Conservation (phyloP, 2,113 vertebrate species). For the Globicephala melas region DNA sequence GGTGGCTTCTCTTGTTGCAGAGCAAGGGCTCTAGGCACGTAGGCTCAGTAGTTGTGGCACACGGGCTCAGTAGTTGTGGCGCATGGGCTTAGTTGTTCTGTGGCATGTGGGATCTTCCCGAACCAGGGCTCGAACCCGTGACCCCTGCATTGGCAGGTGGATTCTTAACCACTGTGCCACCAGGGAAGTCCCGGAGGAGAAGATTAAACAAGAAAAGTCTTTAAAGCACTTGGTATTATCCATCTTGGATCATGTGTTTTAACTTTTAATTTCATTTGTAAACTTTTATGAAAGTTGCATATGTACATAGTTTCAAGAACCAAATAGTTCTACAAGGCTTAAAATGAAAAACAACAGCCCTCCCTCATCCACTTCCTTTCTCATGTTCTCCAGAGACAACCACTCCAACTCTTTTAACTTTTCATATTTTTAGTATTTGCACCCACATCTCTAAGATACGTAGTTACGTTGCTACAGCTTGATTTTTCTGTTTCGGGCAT, state of each 20-base stretch:
- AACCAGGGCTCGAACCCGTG: not conserved
- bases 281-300: not conserved
- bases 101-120: not conserved
- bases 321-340: not conserved
- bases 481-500: not conserved
- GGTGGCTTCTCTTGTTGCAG: too few relatives aligned
- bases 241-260: not conserved
- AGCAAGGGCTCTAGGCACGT: too few relatives aligned
- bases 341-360: not conserved
- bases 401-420: not conserved
- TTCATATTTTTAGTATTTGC: not conserved
- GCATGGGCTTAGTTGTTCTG: too few relatives aligned
- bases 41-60: too few relatives aligned
- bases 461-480: not conserved
- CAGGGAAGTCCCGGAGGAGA: not conserved
- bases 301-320: not conserved
- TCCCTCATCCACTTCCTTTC: not conserved
- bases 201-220: not conserved
- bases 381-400: not conserved
- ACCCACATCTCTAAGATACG: not conserved
- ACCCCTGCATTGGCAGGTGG: not conserved
- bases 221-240: not conserved
- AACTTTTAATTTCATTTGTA: not conserved
- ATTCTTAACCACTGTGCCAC: not conserved
- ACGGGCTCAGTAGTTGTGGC: too few relatives aligned